Evolutionary conservation across 2,797 vertebrate species (phyloP).

Genomic region (Monodelphis domestica): DNA sequence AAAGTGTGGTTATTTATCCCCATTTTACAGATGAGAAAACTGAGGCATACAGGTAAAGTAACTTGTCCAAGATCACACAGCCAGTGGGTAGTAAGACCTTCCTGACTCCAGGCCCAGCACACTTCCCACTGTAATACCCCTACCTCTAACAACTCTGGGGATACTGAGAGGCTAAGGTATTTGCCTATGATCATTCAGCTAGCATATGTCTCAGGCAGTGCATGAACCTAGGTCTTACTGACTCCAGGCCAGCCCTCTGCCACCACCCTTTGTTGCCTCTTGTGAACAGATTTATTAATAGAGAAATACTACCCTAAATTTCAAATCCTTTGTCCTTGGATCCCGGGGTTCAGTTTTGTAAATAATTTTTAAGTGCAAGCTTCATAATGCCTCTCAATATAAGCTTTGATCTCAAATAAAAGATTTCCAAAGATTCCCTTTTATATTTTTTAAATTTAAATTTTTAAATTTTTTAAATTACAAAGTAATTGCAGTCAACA

Average conservation of each 20-base stretch:
- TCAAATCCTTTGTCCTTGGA: not conserved
- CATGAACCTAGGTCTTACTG: not conserved
- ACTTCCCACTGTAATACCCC: not conserved
- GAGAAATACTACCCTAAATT: not conserved
- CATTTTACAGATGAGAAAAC: not conserved
- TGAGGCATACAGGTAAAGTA: not conserved
- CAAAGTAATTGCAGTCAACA: not conserved
- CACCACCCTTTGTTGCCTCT: not conserved
- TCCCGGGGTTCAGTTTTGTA: not conserved
- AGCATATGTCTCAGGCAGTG: not conserved
- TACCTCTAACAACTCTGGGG: not conserved
- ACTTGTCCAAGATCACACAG: not conserved
- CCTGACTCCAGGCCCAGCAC: not conserved
- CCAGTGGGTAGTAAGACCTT: not conserved
- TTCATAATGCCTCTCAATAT: not conserved
- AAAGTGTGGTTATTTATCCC: not conserved
- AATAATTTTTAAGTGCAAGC: not conserved
- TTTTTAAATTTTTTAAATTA: not conserved
- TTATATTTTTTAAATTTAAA: not conserved
- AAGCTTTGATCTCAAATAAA: not conserved
- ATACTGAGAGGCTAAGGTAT: not conserved
- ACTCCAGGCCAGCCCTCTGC: not conserved
- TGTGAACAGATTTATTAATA: not conserved
- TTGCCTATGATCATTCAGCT: not conserved
- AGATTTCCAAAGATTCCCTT: not conserved